phyloP scores from a whole-genome alignment of 2,888 invertebrate genomes.

The Tholera decimalis region DNA sequence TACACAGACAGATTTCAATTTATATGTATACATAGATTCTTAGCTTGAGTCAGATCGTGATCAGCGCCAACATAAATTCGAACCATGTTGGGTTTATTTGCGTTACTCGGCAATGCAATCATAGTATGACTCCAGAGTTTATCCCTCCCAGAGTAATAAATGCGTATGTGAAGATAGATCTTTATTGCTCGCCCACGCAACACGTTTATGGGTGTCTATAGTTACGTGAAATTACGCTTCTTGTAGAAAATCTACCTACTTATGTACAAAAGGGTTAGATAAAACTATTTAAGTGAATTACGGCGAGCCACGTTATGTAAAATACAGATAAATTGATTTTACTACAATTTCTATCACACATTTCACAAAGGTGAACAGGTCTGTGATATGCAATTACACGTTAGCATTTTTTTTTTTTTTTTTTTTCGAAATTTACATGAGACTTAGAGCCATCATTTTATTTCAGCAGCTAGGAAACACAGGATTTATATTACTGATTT shows the following conservation, averaged over 20 bases:
- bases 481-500: no score
- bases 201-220: neutral
- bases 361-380: no score
- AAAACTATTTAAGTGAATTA: no score
- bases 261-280: neutral
- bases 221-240: neutral
- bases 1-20: no score
- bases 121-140: slow-evolving; percentile 15
- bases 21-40: slow-evolving; percentile 16
- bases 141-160: slow-evolving; percentile 23
- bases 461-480: no score
- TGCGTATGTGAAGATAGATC: slow-evolving; percentile 14
- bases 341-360: no score
- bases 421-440: no score
- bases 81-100: slow-evolving; percentile 42
- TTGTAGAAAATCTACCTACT: neutral
- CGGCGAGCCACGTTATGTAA: no score
- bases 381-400: no score
- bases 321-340: no score
- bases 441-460: no score
- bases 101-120: slow-evolving; percentile 9
- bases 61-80: slow-evolving; percentile 19
- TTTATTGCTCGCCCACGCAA: slow-evolving; percentile 22
- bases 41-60: slow-evolving; percentile 24
- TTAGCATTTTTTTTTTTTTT: no score